These are phyloP conservation scores for Coreius guichenoti DNA, from an alignment of 2,797 vertebrate species.

Conservation along the genomic window DNA sequence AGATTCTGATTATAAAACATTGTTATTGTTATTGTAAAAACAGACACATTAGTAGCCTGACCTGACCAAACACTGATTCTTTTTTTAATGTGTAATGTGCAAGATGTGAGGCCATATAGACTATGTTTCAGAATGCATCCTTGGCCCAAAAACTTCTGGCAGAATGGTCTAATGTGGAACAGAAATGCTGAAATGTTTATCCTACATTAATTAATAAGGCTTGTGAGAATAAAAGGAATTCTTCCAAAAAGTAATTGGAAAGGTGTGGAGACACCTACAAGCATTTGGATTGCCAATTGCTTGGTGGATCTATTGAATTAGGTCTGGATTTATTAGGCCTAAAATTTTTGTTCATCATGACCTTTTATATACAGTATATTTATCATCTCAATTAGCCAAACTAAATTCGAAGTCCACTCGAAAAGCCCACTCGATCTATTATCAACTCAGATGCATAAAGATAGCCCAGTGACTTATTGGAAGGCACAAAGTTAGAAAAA, in stretches of 20 bases:
- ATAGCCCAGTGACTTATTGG: neutral
- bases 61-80: conserved; percentile 2
- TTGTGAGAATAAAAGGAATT: conserved; percentile 14
- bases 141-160: conserved; percentile 1
- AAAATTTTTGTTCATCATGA: neutral
- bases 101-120: conserved; percentile 20
- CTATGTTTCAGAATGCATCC: conserved; percentile 26
- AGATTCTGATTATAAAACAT: conserved; percentile 32
- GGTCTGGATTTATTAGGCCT: conserved; percentile 12
- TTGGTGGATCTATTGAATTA: conserved; percentile 17
- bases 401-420: neutral
- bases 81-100: conserved; percentile 16
- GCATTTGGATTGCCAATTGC: conserved; percentile 13
- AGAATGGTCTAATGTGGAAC: conserved; percentile 20
- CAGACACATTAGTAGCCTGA: conserved; percentile 3
- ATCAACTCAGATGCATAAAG: neutral
- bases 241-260: conserved; percentile 23
- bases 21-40: conserved; percentile 10
- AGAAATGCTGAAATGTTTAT: conserved; percentile 20
- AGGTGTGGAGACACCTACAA: conserved; percentile 22
- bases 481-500: neutral
- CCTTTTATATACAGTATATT: conserved; percentile 19
- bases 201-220: conserved; percentile 33
- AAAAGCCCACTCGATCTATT: neutral
- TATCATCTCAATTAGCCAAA: conserved; percentile 18